A percentile compares a stretch with the other conserved stretches of the same genome.
Conservation (phyloP, 2,113 vertebrate species). For the Passer domesticus region DNA sequence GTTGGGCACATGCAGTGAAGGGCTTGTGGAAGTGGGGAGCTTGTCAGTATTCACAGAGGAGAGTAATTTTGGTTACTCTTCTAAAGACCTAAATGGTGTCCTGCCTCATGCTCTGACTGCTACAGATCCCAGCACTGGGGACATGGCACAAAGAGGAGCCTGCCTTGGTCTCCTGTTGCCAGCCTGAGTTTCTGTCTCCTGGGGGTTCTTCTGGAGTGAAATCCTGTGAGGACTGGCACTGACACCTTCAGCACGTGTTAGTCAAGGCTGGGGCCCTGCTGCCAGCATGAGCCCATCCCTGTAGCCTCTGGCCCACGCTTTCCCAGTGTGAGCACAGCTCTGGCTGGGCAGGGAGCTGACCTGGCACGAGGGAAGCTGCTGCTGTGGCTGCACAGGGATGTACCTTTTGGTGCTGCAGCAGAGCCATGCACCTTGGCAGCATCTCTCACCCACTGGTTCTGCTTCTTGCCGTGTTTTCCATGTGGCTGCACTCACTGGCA, state of each 20-base stretch:
- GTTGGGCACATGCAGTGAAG: background rate
- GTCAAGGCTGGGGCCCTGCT: background rate
- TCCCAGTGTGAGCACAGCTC: background rate
- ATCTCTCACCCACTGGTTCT: background rate
- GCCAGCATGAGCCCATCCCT: accelerated
- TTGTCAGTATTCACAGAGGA: background rate
- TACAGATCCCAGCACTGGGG: background rate
- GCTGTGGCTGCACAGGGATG: background rate
- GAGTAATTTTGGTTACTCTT: background rate
- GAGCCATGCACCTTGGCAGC: accelerated
- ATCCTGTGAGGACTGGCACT: background rate
- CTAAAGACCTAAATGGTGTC: background rate
- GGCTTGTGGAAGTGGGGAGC: background rate
- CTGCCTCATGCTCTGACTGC: background rate
- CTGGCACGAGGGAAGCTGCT: background rate
- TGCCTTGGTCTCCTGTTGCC: background rate
- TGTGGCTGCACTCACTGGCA: accelerated
- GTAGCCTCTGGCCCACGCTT: background rate
- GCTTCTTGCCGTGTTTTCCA: background rate
- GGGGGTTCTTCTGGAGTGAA: background rate
- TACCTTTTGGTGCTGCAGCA: background rate
- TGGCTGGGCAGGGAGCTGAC: background rate
- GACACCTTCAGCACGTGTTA: accelerated
- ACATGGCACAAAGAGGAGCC: background rate
- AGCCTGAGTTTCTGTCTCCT: background rate